Conservation (phyloP, 2,113 vertebrate species). For the Pachyramphus minor region DNA sequence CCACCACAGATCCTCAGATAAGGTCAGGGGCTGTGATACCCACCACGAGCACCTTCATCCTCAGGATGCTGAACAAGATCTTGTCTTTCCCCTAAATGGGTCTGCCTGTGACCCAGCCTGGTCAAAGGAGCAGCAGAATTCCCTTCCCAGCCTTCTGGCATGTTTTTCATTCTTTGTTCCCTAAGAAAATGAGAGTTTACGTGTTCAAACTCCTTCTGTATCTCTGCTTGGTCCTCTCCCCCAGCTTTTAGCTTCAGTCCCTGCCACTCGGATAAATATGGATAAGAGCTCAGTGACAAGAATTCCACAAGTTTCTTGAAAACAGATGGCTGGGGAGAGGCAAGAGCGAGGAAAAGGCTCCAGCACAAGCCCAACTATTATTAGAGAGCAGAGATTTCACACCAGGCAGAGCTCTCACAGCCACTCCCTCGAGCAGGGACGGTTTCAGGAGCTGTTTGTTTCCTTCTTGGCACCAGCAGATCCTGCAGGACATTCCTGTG, state of each 20-base stretch:
- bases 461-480: not conserved
- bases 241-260: not conserved
- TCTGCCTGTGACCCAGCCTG: not conserved
- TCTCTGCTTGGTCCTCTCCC: not conserved
- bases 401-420: not conserved
- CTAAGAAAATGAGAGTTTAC: not conserved
- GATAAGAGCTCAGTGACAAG: not conserved
- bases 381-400: not conserved
- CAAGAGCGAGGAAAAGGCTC: not conserved
- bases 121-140: not conserved
- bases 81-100: not conserved
- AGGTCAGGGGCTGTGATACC: not conserved
- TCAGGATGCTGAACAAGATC: not conserved
- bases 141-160: not conserved
- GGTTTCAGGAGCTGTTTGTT: not conserved
- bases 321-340: conserved; percentile 48
- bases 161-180: not conserved
- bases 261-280: not conserved
- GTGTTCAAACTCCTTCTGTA: not conserved
- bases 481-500: not conserved
- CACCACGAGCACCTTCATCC: not conserved
- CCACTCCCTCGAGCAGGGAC: not conserved
- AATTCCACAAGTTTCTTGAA: conserved; percentile 29
- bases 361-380: conserved; percentile 4
- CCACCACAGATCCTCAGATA: not conserved